Conservation (phyloP, 2,888 invertebrate genomes). For the Encarsia formosa region DNA sequence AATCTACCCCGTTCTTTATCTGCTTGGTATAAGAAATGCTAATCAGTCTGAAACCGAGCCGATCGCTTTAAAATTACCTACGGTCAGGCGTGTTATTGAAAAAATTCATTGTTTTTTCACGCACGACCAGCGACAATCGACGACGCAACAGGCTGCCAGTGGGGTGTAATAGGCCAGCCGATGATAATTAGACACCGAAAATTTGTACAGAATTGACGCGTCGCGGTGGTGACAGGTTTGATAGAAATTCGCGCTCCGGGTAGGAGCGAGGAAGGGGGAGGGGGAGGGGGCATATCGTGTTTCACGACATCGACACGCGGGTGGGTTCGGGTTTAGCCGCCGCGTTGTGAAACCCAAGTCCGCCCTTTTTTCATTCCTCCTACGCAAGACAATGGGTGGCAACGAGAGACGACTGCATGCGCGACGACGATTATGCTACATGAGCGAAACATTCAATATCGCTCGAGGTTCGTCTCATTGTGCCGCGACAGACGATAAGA, state of each 20-base stretch:
- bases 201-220: neutral
- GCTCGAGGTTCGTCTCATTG: neutral
- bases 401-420: constrained; percentile 6
- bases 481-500: neutral
- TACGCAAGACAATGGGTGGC: constrained; percentile 1
- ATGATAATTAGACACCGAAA: neutral
- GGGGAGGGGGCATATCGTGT: too few relatives aligned
- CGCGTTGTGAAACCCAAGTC: constrained; percentile 2
- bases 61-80: too few relatives aligned
- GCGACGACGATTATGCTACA: too few relatives aligned
- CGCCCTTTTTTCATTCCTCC: constrained; percentile 1
- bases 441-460: constrained; percentile 10
- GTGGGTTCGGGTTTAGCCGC: neutral
- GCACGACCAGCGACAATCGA: too few relatives aligned
- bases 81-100: too few relatives aligned
- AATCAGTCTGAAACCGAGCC: too few relatives aligned
- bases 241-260: too few relatives aligned
- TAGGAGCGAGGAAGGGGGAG: too few relatives aligned
- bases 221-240: too few relatives aligned
- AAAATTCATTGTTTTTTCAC: too few relatives aligned
- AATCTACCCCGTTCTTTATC: too few relatives aligned
- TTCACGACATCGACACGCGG: constrained; percentile 17
- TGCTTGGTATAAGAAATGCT: too few relatives aligned
- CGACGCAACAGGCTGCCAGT: neutral
- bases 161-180: neutral